Percentiles rank a stretch among this genome's conserved stretches.
Conservation (phyloP, 2,113 vertebrate genomes). For the Globicephala melas region DNA sequence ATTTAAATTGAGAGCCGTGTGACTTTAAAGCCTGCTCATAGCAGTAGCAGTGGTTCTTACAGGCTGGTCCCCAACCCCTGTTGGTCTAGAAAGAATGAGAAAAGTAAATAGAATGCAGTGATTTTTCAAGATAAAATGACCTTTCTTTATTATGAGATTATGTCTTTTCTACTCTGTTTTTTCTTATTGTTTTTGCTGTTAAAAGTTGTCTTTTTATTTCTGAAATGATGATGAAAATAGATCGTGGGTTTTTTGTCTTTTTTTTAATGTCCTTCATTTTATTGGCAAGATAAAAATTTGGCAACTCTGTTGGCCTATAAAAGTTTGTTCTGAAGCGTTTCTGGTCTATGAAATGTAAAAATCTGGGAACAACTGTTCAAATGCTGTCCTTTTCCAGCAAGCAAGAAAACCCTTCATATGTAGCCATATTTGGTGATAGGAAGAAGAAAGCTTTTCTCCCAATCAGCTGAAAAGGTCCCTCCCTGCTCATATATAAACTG, state of each 20-base stretch:
- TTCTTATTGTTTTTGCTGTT: background rate
- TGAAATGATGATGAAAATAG: background rate
- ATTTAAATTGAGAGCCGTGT: background rate
- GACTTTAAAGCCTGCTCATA: background rate
- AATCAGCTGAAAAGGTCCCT: background rate
- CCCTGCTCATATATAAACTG: background rate
- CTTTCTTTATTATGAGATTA: background rate
- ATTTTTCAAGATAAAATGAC: background rate
- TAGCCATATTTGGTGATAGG: background rate
- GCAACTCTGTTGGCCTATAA: background rate
- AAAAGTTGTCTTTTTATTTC: slow-evolving; percentile 11
- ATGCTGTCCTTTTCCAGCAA: background rate
- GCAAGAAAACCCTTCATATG: background rate
- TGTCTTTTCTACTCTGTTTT: background rate
- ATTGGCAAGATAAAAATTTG: background rate
- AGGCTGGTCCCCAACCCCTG: background rate
- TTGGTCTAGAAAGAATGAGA: background rate
- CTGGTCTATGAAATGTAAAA: background rate
- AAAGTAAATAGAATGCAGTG: background rate
- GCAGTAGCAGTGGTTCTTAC: background rate
- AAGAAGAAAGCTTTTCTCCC: background rate
- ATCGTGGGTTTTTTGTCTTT: background rate
- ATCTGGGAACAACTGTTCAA: background rate
- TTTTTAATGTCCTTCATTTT: slow-evolving; percentile 1
- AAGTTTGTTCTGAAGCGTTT: slow-evolving; percentile 32